These are phyloP conservation scores for Lordiphosa stackelbergi DNA, from an alignment of 1,140 invertebrate species.

Conservation along the genomic window DNA sequence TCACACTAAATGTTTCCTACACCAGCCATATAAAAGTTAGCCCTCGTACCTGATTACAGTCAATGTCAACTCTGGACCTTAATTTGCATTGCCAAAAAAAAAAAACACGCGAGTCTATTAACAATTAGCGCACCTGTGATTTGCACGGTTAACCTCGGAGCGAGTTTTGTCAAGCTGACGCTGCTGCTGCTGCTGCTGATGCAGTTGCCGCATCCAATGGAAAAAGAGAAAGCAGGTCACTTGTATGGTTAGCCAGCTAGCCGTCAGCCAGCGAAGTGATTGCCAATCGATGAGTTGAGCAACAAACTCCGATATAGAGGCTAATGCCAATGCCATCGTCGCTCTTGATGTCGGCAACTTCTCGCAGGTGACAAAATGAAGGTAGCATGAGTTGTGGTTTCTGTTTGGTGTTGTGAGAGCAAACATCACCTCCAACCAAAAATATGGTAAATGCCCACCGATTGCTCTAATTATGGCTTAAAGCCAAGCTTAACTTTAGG, in stretches of 20 bases:
- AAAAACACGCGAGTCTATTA: conserved; percentile 27
- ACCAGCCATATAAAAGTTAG: too few relatives aligned
- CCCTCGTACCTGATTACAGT: conserved; percentile 4
- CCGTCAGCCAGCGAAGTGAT: conserved; percentile 65
- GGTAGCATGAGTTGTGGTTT: conserved; percentile 35
- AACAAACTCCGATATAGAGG: conserved; percentile 56
- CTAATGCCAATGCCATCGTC: conserved; percentile 46
- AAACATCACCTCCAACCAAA: conserved; percentile 15
- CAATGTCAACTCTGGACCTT: conserved; percentile 29
- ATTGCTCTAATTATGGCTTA: conserved; percentile 60
- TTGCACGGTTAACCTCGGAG: conserved; percentile 51
- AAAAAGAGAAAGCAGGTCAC: conserved; percentile 74
- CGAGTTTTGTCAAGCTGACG: conserved; percentile 28
- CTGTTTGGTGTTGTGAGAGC: conserved; percentile 10
- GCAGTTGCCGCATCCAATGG: conserved; percentile 29
- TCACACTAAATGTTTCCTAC: too few relatives aligned
- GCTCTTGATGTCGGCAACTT: conserved; percentile 32
- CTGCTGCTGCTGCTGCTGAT: conserved; percentile 14
- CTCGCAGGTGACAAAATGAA: conserved; percentile 66
- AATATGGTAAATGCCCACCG: conserved; percentile 6
- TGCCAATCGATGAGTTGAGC: conserved; percentile 72
- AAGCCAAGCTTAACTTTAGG: conserved; percentile 10
- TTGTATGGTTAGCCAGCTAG: conserved; percentile 45
- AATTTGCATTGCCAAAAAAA: conserved; percentile 44
- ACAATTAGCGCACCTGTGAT: conserved; percentile 59